A percentile compares a stretch with the other conserved stretches of the same genome.
Evolutionary conservation across 2,113 vertebrate genomes (phyloP).

Genomic region (Apus apus): DNA sequence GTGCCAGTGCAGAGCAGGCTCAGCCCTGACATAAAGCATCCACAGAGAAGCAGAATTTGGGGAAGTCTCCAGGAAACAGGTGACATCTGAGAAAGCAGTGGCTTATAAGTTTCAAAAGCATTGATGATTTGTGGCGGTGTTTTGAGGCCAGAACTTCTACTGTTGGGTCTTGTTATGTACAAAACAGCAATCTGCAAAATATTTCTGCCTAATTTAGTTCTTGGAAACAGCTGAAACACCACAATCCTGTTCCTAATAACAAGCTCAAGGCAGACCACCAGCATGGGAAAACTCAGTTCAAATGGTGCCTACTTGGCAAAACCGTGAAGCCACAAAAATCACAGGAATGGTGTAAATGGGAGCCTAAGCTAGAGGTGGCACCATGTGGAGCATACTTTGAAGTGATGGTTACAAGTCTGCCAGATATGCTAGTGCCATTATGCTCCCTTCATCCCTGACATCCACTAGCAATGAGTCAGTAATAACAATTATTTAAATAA

Average conservation of each 20-base stretch:
- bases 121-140: background rate
- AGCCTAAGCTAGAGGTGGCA: background rate
- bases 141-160: background rate
- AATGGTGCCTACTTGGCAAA: background rate
- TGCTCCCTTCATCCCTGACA: background rate
- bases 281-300: background rate
- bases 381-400: background rate
- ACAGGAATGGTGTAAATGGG: background rate
- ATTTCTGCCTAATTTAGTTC: background rate
- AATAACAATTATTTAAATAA: background rate
- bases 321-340: background rate
- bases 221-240: background rate
- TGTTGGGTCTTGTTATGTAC: rapidly evolving
- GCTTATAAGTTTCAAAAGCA: background rate
- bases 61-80: background rate
- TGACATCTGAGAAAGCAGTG: background rate
- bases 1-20: background rate
- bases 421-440: background rate
- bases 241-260: background rate
- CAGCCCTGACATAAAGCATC: background rate
- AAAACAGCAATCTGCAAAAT: background rate
- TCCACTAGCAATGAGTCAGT: background rate
- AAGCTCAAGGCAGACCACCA: background rate
- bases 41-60: rapidly evolving
- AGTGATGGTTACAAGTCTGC: background rate